These are phyloP conservation scores for Sarcophilus harrisii DNA, from an alignment of 2,797 vertebrate genomes.

Conservation along the genomic window DNA sequence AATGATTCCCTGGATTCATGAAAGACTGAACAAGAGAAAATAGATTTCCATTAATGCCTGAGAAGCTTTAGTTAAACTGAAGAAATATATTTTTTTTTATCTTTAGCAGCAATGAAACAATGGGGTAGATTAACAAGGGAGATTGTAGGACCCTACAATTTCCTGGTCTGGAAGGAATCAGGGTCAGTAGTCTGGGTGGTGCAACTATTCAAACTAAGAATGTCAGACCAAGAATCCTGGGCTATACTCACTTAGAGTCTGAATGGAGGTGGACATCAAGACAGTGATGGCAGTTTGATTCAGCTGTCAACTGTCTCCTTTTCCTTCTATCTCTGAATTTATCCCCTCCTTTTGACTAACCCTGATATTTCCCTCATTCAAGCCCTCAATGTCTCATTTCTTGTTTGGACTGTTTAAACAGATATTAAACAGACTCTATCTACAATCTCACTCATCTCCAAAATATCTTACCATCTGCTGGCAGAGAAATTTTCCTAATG, in stretches of 20 bases:
- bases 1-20: not conserved
- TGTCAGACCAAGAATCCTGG: not conserved
- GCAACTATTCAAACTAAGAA: not conserved
- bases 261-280: not conserved
- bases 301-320: not conserved
- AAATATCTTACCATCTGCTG: not conserved
- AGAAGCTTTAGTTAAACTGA: not conserved
- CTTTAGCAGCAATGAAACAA: too few species aligned
- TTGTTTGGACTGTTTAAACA: not conserved
- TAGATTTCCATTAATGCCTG: conserved; percentile 37
- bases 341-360: not conserved
- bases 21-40: conserved; percentile 33
- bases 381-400: not conserved
- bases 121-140: conserved; percentile 14
- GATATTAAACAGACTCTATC: not conserved
- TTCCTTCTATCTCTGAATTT: not conserved
- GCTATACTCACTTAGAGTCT: not conserved
- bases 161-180: conserved; percentile 17
- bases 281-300: not conserved
- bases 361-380: not conserved
- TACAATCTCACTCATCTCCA: not conserved
- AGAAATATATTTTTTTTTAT: not conserved
- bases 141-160: too few species aligned
- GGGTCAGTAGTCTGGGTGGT: not conserved
- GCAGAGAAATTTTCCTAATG: not conserved